Conservation (phyloP, 2,888 invertebrate species). For the Erebia ligea region DNA sequence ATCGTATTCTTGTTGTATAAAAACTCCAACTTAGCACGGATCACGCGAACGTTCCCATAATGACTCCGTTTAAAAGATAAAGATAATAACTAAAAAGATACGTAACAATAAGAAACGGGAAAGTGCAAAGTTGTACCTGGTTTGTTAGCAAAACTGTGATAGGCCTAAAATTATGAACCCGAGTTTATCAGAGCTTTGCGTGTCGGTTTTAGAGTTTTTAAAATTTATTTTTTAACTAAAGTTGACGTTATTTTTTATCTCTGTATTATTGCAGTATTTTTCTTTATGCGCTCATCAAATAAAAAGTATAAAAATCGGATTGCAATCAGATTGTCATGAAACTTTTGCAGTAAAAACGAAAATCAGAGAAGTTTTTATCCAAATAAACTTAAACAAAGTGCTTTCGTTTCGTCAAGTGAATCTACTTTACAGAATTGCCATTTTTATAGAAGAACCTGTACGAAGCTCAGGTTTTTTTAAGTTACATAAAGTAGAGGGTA, state of each 20-base stretch:
- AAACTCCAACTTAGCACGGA: conserved; percentile 36
- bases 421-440: no score
- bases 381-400: neutral
- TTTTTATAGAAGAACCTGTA: no score
- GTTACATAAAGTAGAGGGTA: no score
- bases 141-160: conserved; percentile 56
- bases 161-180: conserved; percentile 48
- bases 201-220: neutral
- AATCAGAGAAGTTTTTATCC: neutral
- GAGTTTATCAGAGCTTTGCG: neutral
- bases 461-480: no score
- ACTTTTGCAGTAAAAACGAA: neutral
- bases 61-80: conserved; percentile 46
- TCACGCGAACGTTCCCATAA: conserved; percentile 40
- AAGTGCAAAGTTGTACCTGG: conserved; percentile 56
- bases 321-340: neutral
- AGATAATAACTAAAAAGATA: conserved; percentile 52
- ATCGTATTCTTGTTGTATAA: conserved; percentile 4
- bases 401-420: no score
- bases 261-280: neutral
- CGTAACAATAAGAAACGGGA: conserved; percentile 54
- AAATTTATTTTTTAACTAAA: neutral
- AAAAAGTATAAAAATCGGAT: neutral
- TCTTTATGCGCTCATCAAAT: neutral
- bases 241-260: neutral